Percentiles rank a stretch among this genome's conserved stretches.
Evolutionary conservation across 1,140 invertebrate genomes (phyloP).

Genomic region (Diorhabda elongata): DNA sequence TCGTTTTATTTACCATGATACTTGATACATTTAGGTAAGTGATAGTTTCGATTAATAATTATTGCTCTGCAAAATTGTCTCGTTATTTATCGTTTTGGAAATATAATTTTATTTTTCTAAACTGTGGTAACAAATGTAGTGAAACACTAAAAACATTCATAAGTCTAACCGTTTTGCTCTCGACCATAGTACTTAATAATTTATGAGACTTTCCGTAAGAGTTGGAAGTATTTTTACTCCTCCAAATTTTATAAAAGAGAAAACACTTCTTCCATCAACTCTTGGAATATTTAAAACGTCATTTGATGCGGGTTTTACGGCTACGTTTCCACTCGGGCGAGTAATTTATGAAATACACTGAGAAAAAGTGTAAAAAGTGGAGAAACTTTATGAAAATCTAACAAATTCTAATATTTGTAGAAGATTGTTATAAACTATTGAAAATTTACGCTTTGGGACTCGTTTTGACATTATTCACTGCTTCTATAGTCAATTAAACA

Average conservation of each 20-base stretch:
- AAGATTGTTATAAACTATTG: no score
- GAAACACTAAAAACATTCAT: background rate
- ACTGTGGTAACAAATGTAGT: no score
- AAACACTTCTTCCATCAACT: background rate
- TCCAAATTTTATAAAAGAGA: conserved; percentile 3
- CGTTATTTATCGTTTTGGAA: background rate
- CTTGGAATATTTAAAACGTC: background rate
- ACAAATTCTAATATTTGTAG: no score
- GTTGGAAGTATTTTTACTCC: background rate
- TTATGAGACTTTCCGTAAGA: background rate
- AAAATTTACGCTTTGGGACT: no score
- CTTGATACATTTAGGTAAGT: conserved; percentile 90
- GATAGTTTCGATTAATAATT: background rate
- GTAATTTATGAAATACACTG: background rate
- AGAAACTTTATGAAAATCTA: no score
- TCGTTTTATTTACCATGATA: conserved; percentile 99
- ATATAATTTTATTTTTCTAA: background rate
- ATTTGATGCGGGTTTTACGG: background rate
- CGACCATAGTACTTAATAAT: background rate
- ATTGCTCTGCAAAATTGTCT: no score
- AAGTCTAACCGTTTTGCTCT: background rate
- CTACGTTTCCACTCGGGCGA: background rate
- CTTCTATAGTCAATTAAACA: no score
- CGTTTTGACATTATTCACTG: no score
- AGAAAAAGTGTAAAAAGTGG: background rate